Percentiles rank a stretch among this genome's conserved stretches.
phyloP scores from a whole-genome alignment of 2,888 invertebrate genomes.

The Mythimna ferrago region DNA sequence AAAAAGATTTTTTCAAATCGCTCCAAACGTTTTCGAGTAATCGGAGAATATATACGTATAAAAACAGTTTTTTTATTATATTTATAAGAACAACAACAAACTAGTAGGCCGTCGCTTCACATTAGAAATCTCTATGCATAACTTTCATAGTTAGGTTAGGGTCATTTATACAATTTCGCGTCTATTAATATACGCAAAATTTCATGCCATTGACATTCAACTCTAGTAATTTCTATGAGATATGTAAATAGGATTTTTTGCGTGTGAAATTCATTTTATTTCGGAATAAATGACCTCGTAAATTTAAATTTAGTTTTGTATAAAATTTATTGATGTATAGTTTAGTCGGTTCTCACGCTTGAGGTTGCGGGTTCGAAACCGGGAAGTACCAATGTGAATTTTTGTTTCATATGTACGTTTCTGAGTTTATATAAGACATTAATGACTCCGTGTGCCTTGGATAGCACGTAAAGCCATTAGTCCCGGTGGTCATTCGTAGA shows the following conservation, averaged over 20 bases:
- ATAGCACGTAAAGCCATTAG: too few relatives aligned
- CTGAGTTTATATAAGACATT: too few relatives aligned
- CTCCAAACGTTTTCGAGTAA: too few relatives aligned
- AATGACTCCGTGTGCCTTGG: too few relatives aligned
- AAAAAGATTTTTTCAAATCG: too few relatives aligned
- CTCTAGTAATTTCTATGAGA: conserved; percentile 48
- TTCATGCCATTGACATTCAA: conserved; percentile 66
- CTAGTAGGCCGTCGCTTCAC: background rate
- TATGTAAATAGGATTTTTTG: conserved; percentile 43
- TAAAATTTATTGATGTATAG: conserved; percentile 36
- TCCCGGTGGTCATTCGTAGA: too few relatives aligned
- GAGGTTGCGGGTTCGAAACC: too few relatives aligned
- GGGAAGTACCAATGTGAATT: too few relatives aligned
- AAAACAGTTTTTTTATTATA: too few relatives aligned
- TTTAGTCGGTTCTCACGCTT: conserved; percentile 6
- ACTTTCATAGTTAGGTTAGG: conserved; percentile 40
- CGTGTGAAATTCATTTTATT: conserved; percentile 45
- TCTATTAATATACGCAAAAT: conserved; percentile 49
- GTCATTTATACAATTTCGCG: conserved; percentile 54
- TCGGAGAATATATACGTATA: too few relatives aligned
- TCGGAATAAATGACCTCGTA: conserved; percentile 36
- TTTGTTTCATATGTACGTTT: too few relatives aligned
- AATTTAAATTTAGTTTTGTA: conserved; percentile 31
- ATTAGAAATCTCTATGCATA: conserved; percentile 4
- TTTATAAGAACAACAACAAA: background rate